Conservation (phyloP, 2,888 invertebrate species). For the Stegophylla sp. region DNA sequence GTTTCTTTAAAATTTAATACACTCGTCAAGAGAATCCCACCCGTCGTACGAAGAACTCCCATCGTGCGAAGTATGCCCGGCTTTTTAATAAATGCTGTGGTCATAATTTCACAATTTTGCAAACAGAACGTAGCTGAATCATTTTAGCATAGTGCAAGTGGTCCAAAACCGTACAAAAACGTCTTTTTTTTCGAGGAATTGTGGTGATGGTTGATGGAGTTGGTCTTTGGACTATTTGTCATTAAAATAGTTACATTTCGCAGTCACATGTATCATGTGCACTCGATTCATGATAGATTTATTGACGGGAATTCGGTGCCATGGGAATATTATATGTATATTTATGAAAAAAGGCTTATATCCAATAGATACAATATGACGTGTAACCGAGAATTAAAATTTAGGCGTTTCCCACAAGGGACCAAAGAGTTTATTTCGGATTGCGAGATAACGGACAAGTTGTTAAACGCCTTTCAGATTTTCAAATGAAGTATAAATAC, state of each 20-base stretch:
- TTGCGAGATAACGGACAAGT: conserved; percentile 26
- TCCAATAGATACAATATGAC: conserved; percentile 40
- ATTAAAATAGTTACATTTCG: conserved; percentile 33
- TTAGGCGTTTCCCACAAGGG: conserved; percentile 6
- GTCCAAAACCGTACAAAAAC: background rate
- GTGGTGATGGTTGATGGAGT: background rate
- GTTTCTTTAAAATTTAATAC: too few relatives aligned
- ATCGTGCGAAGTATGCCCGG: too few relatives aligned
- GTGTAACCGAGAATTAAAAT: conserved; percentile 28
- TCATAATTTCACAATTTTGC: too few relatives aligned
- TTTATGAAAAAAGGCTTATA: conserved; percentile 31
- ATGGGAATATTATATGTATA: background rate
- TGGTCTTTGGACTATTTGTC: background rate
- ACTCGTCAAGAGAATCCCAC: too few relatives aligned
- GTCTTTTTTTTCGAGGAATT: background rate
- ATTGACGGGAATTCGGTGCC: conserved; percentile 29
- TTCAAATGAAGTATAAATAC: background rate
- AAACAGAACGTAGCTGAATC: too few relatives aligned
- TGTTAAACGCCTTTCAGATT: conserved; percentile 22
- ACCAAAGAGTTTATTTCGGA: conserved; percentile 36
- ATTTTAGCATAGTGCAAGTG: too few relatives aligned
- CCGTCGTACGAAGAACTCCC: too few relatives aligned
- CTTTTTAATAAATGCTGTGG: too few relatives aligned
- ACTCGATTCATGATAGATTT: conserved; percentile 46
- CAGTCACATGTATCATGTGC: background rate